A percentile compares a stretch with the other conserved stretches of the same genome.
phyloP scores from a whole-genome alignment of 37 sponge, comb jelly and placozoan species.

The Cliona cf. orientalis region DNA sequence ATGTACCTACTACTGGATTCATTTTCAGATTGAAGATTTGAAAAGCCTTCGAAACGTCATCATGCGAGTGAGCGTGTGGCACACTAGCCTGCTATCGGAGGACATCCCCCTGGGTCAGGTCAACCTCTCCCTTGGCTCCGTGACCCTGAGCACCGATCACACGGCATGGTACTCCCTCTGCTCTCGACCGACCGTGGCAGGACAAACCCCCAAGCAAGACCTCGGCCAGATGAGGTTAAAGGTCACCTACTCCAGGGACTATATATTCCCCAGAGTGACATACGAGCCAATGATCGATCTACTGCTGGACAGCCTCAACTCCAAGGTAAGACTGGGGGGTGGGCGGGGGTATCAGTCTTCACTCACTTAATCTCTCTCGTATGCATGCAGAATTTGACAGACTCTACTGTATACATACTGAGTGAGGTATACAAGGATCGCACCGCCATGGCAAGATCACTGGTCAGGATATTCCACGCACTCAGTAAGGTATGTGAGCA shows the following conservation, averaged over 20 bases:
- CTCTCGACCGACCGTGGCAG: conserved; percentile 8
- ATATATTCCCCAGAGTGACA: conserved; percentile 23
- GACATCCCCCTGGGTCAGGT: conserved; percentile 68
- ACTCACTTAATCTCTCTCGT: not conserved
- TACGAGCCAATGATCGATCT: conserved; percentile 55
- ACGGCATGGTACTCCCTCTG: conserved; percentile 47
- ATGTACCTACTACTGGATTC: not conserved
- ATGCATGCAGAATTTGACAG: conserved; percentile 27
- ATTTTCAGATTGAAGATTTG: not conserved
- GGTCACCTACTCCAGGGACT: conserved; percentile 27
- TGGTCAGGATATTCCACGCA: conserved; percentile 65
- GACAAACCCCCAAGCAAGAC: not conserved
- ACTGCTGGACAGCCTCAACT: conserved; percentile 19
- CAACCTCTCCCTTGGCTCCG: conserved; percentile 28
- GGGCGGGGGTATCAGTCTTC: not conserved
- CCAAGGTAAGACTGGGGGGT: conserved; percentile 4
- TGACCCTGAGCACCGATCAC: not conserved
- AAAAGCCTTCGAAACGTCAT: conserved; percentile 1
- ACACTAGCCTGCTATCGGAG: conserved; percentile 38
- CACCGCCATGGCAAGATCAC: conserved; percentile 23
- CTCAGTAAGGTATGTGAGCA: conserved; percentile 23
- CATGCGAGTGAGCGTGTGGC: conserved; percentile 42
- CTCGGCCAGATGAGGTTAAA: conserved; percentile 55
- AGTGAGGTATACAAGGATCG: conserved; percentile 52
- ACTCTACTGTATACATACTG: conserved; percentile 45